Evolutionary conservation across 2,797 vertebrate species (phyloP).

Genomic region (Pangasius macronema): DNA sequence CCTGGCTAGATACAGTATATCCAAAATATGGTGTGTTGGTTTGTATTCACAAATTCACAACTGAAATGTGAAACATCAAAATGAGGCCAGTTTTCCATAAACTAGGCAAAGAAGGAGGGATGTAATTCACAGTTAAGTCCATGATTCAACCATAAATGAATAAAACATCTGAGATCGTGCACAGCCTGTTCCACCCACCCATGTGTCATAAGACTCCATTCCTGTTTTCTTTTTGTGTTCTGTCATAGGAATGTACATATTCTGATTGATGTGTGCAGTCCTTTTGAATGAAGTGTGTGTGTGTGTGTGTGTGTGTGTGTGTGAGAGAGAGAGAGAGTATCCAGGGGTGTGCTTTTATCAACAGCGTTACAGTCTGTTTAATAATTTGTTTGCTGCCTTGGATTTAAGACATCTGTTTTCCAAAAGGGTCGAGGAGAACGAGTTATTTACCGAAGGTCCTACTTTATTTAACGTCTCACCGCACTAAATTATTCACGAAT

Average conservation of each 20-base stretch:
- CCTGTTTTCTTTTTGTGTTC: constrained; percentile 9
- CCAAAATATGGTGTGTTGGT: background rate
- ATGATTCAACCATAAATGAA: constrained; percentile 42
- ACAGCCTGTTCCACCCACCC: constrained; percentile 11
- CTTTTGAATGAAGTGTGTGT: background rate
- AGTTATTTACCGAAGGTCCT: constrained; percentile 36
- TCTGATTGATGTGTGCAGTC: constrained; percentile 16
- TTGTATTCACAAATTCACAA: background rate
- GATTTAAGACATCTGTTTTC: constrained; percentile 32
- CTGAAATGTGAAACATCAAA: background rate
- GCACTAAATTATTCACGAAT: constrained; percentile 41
- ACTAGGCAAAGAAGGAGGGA: constrained; percentile 49
- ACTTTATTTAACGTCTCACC: constrained; percentile 44
- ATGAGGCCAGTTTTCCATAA: constrained; percentile 18
- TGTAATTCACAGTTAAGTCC: constrained; percentile 38
- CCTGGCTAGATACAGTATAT: background rate
- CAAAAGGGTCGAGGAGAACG: background rate
- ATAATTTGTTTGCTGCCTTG: constrained; percentile 25
- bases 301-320: constrained; percentile 13
- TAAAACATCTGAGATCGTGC: constrained; percentile 20
- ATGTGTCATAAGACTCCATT: constrained; percentile 6
- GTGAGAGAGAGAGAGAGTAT: background rate
- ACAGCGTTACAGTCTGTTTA: constrained; percentile 15
- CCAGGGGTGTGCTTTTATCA: constrained; percentile 12
- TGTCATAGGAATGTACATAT: background rate